phyloP scores from a whole-genome alignment of 2,888 invertebrate genomes.

The Cheilosia pagana region DNA sequence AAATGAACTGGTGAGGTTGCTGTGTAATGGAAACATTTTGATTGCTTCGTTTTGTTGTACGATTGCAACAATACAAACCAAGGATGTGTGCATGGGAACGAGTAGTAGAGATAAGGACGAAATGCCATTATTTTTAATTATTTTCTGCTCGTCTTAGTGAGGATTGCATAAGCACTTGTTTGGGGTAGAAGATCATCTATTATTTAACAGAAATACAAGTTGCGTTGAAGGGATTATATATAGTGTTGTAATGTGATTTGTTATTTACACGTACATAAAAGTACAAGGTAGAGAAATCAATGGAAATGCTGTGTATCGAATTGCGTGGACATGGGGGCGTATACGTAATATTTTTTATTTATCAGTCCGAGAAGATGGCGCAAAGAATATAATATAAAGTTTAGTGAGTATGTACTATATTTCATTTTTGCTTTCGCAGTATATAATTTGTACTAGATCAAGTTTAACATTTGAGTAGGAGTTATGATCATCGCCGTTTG shows the following conservation, averaged over 20 bases:
- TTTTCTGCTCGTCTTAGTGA: conserved; percentile 1
- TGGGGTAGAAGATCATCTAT: background rate
- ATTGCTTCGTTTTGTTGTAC: conserved; percentile 42
- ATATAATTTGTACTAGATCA: no score
- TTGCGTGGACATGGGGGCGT: conserved; percentile 3
- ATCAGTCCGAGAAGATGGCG: background rate
- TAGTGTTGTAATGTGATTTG: background rate
- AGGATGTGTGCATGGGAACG: conserved; percentile 20
- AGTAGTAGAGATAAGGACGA: background rate
- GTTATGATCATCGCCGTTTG: no score
- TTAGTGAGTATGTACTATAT: no score
- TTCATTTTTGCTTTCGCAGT: no score
- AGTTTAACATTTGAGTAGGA: no score
- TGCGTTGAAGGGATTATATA: conserved; percentile 11
- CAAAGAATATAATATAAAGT: background rate
- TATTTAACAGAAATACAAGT: conserved; percentile 11
- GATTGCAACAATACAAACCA: conserved; percentile 42
- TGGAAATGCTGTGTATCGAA: background rate
- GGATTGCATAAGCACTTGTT: conserved; percentile 26
- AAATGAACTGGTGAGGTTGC: conserved; percentile 5
- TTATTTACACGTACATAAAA: no score
- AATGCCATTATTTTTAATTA: conserved; percentile 47
- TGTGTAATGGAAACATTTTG: conserved; percentile 55
- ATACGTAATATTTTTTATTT: conserved; percentile 26
- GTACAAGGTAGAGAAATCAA: background rate